A percentile compares a stretch with the other conserved stretches of the same genome.
These are phyloP conservation scores for Hystrix cristata DNA, from an alignment of 2,113 vertebrate species.

Conservation along the genomic window DNA sequence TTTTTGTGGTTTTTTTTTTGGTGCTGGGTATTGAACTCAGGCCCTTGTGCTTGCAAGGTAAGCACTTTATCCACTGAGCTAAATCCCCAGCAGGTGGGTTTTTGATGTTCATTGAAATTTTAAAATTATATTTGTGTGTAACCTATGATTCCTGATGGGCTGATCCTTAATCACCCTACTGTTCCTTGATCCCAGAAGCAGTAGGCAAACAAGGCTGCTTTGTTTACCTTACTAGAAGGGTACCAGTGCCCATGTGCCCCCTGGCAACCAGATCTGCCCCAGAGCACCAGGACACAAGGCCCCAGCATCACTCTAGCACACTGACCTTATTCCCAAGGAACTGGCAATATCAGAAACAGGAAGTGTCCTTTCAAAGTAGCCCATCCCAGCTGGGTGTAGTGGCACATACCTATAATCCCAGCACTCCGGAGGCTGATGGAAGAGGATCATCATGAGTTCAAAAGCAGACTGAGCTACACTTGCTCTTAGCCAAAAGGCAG, in stretches of 20 bases:
- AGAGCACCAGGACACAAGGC: not conserved
- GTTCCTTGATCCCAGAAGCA: not conserved
- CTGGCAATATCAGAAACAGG: not conserved
- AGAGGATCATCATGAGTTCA: not conserved
- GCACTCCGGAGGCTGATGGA: not conserved
- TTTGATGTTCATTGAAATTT: not conserved
- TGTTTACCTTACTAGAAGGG: not conserved
- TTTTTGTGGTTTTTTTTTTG: no score
- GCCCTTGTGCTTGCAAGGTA: no score
- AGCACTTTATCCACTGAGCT: no score
- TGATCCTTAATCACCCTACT: not conserved
- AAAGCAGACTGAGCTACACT: not conserved
- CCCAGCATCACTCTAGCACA: not conserved
- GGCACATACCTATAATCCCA: not conserved
- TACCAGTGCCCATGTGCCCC: not conserved
- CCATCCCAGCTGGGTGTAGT: not conserved
- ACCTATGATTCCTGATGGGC: not conserved
- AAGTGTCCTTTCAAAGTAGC: not conserved
- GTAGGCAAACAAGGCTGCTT: not conserved
- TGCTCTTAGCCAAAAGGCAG: no score
- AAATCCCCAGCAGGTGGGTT: not conserved
- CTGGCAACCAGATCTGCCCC: not conserved
- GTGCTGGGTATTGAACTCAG: no score
- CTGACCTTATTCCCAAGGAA: not conserved
- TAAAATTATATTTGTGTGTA: not conserved